These are phyloP conservation scores for Cavia aperea DNA, from an alignment of 2,113 vertebrate genomes.

Conservation along the genomic window DNA sequence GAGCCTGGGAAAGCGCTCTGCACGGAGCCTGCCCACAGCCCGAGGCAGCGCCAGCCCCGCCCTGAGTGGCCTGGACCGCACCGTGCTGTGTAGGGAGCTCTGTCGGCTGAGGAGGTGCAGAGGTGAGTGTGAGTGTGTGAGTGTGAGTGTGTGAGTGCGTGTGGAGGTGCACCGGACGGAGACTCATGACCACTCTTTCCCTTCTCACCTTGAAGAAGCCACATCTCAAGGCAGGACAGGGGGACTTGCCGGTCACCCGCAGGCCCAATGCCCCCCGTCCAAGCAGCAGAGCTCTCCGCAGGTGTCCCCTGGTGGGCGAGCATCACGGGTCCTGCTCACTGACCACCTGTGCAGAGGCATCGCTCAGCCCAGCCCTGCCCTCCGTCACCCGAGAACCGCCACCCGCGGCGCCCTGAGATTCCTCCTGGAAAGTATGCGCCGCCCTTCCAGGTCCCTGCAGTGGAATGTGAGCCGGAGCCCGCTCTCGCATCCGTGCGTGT, in stretches of 20 bases:
- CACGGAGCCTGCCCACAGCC: background rate
- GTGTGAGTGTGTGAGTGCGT: too few species aligned
- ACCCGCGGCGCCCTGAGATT: background rate
- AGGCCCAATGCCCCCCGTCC: background rate
- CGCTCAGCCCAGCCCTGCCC: background rate
- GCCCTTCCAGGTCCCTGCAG: slow-evolving; percentile 52
- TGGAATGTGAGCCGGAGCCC: slow-evolving; percentile 37
- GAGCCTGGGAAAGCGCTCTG: too few species aligned
- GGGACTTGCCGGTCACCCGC: background rate
- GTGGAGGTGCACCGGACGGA: background rate
- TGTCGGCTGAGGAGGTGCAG: background rate
- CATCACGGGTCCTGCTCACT: background rate
- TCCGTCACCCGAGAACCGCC: background rate
- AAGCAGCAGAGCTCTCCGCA: background rate
- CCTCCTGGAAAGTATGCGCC: background rate
- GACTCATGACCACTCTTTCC: background rate
- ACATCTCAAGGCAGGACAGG: too few species aligned
- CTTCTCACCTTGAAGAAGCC: background rate
- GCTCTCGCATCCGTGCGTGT: background rate
- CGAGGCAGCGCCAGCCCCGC: accelerated
- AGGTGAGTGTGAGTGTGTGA: too few species aligned
- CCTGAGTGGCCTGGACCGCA: accelerated
- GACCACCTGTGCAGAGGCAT: background rate
- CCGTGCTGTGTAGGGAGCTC: background rate
- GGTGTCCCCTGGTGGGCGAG: background rate